phyloP scores from a whole-genome alignment of 2,888 invertebrate species.

The Noctuana brunneofusca region DNA sequence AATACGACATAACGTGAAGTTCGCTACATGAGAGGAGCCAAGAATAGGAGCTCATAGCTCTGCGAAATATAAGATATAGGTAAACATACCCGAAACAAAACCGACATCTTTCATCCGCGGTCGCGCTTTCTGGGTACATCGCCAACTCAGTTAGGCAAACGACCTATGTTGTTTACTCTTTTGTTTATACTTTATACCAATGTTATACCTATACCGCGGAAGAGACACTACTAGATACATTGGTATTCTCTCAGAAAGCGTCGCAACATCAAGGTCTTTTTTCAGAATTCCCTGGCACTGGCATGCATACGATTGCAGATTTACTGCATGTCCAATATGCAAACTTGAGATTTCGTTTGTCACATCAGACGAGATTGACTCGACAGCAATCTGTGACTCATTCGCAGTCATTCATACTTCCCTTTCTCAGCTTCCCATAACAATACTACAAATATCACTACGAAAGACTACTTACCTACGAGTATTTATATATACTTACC shows the following conservation, averaged over 20 bases:
- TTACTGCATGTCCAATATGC: conserved; percentile 63
- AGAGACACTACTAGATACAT: conserved; percentile 63
- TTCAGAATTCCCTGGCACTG: conserved; percentile 78
- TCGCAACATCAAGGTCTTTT: conserved; percentile 61
- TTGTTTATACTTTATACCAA: conserved; percentile 47
- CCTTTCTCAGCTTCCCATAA: too few relatives aligned
- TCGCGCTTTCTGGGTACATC: conserved; percentile 53
- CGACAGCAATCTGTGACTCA: conserved; percentile 44
- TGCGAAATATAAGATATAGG: conserved; percentile 24
- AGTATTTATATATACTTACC: neutral
- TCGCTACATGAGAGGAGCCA: conserved; percentile 28
- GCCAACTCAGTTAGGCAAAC: conserved; percentile 58
- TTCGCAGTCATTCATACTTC: conserved; percentile 13
- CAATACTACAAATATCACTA: neutral
- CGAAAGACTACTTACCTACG: neutral
- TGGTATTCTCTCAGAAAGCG: conserved; percentile 66
- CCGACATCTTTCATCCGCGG: conserved; percentile 57
- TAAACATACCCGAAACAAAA: conserved; percentile 73
- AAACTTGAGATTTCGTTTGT: conserved; percentile 66
- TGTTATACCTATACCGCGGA: conserved; percentile 60
- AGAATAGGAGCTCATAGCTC: conserved; percentile 22
- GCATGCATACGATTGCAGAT: conserved; percentile 65
- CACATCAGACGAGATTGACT: conserved; percentile 47
- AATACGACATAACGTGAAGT: conserved; percentile 30
- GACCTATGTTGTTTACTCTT: conserved; percentile 43